Evolutionary conservation across 2,888 invertebrate species (phyloP), one percentile per base, ranked within the genome.

Genomic region (Tetragonula carbonaria): DNA sequence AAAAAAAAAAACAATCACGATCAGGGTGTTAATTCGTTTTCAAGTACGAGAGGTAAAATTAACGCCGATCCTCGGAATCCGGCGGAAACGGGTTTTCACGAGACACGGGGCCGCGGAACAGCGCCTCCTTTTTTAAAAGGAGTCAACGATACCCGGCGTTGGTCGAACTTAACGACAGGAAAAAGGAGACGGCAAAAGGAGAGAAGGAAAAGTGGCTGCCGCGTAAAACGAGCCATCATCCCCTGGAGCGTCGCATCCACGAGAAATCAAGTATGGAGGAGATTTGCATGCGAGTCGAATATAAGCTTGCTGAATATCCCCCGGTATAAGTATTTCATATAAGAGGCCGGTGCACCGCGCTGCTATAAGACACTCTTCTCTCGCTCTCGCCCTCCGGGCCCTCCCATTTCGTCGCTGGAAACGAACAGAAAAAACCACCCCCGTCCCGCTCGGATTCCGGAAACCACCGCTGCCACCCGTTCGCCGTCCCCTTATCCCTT

Each of bases 221-320:
- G 84, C 88, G 82, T 88, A 88, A 89, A 89, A 86, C 86, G 89
- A 87, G 89, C 84, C 86, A 87, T 90, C 88, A 87, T 89, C 80
- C 86, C 87, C 78, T 75, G 85, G 83, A 89, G 88, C 87, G 86
- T 88, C 89, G 88, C 88, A 90, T 90, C 87, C 91, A 91, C 87
- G 92, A 90, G 93, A 93, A 93, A 93, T 93, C 93, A 93, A 93
- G 93, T 93, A 92, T 91, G 91, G 91, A 90, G 91, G 91, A 93
- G 93, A 93, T 93, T 93, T 93, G 93, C 93, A 93, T 93, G 92
- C 91, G 92, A 93, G 93, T 92, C 90, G 92, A 93, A 92, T 90
- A 93, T 93, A 93, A 93, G 93, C 93, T 91, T 87, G 91, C 91
- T 91, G 92, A 93, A 93, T 93, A 93, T 92, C 91, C 91, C 88